Evolutionary conservation across 1,140 invertebrate genomes (phyloP), one percentile per base, ranked within the genome.

Genomic region (Micrasema minimum): DNA sequence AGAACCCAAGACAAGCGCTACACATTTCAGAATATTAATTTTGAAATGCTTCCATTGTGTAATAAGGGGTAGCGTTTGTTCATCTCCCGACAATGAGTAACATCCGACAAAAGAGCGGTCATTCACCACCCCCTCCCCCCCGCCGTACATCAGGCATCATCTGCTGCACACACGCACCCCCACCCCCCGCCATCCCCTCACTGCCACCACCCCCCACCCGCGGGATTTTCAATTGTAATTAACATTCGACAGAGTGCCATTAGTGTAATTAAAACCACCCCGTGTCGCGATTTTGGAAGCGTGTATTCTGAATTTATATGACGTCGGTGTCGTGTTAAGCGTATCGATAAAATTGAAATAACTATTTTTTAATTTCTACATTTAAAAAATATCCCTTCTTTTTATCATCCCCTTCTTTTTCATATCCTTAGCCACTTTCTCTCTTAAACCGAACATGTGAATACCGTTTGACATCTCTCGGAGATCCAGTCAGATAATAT

Each of bases 201-300:
- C 59, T 43, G 64, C 74, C 31, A 55, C n/a, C n/a, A 31, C 48
- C 68, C 65, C 37, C 26, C 57, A 14, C 20, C 18, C 26, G 37
- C 74, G 71, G 71, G 86, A 87, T 86, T 88, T 89, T 87, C 87
- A 88, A 88, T 88, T 86, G 87, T 88, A 89, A 89, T 89, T 88
- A 88, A 88, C 87, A 88, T 88, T 88, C 88, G 87, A 86, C 87
- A 86, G 86, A 86, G 86, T 86, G 85, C 87, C 87, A 88, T 88
- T 88, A 88, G 87, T 87, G 86, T 88, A 88, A 88, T 88, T 88
- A 89, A 88, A 88, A 86, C 88, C 86, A 86, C 87, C 86, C 55
- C 48, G 38, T 73, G 64, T 86, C 66, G 61, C 61, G 38, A 23
- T 35, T 18, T 45, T 26, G 57, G 31, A n/a, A n/a, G n/a, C n/a